phyloP scores from a whole-genome alignment of 2,888 invertebrate genomes.

The Steinernema carpocapsae region DNA sequence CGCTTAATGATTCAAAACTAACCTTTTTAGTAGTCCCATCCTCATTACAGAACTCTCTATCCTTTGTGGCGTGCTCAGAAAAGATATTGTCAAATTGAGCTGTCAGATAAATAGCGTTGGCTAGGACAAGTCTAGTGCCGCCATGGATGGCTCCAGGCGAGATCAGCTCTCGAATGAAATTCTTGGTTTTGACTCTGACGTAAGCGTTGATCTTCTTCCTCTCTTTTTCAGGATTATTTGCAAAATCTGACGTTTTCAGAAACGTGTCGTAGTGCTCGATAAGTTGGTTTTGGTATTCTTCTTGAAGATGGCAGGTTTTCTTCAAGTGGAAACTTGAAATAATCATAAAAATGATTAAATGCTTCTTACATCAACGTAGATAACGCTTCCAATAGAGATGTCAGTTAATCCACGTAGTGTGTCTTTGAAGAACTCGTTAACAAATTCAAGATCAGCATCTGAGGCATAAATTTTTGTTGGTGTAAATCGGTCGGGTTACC shows the following conservation, averaged over 20 bases:
- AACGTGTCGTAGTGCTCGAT: background rate
- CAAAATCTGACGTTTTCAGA: background rate
- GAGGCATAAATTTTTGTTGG: too few species aligned
- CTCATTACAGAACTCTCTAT: background rate
- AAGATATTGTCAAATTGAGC: background rate
- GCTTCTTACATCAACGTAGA: background rate
- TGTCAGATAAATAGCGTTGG: background rate
- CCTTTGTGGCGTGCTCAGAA: background rate
- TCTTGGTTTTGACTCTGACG: background rate
- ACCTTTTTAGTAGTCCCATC: background rate
- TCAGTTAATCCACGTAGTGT: background rate
- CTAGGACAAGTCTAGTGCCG: background rate
- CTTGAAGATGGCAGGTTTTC: background rate
- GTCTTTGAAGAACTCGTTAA: background rate
- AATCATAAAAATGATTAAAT: background rate
- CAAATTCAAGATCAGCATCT: too few species aligned
- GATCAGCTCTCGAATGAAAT: background rate
- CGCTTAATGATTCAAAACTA: too few species aligned
- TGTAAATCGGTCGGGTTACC: too few species aligned
- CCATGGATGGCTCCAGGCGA: background rate
- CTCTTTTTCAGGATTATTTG: background rate
- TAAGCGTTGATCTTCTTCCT: background rate
- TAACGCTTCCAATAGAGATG: background rate
- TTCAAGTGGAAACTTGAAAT: background rate
- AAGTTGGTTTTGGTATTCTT: background rate